Evolutionary conservation across 2,113 vertebrate genomes (phyloP), one percentile per base, ranked within the genome.

Genomic region (Ellobius talpinus): DNA sequence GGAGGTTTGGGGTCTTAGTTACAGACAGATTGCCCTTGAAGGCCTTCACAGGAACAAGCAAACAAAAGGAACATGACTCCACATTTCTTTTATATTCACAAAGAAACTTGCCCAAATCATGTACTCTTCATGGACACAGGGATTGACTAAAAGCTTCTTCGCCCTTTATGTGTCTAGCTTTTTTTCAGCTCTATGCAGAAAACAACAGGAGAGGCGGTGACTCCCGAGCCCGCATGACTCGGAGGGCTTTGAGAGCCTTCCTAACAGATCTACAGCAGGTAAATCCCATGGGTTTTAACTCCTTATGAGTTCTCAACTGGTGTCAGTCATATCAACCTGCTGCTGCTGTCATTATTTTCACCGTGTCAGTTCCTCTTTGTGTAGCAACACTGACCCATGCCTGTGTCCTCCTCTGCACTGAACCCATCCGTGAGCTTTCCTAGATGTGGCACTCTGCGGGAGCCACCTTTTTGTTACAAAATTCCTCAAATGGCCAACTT

Each of bases 181-280:
- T 99, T 76, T 98, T 99, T 87, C 96, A 97, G 36, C 84, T 99
- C 61, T 99, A 98, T 36, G 98, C 96, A 65, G 85, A 96, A 55
- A 63, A 74, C 77, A 97, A 84, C 84, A 97, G 73, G 39, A 97
- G 87, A 55, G 77, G 47, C 17, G 74, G 78, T 50, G 95, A 76
- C 23, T 74, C 87, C 14, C 93, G 31, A 0, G 92, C 97, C 50
- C 96, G 92, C 14, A 97, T 99, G 94, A 99, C 98, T 93, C 97
- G 52, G 36, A 98, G 96, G 77, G 93, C 96, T 95, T 98, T 99
- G 97, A 98, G 98, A 93, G 98, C 96, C 61, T 94, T 99, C 11
- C 98, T 99, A 47, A 98, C 97, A 52, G 99, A 99, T 96, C 98
- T 99, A 76, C 99, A 98, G 89, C 98, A 99, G 99, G 99, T 99